Conservation (phyloP, 2,888 invertebrate species). For the Blastobasis adustella region DNA sequence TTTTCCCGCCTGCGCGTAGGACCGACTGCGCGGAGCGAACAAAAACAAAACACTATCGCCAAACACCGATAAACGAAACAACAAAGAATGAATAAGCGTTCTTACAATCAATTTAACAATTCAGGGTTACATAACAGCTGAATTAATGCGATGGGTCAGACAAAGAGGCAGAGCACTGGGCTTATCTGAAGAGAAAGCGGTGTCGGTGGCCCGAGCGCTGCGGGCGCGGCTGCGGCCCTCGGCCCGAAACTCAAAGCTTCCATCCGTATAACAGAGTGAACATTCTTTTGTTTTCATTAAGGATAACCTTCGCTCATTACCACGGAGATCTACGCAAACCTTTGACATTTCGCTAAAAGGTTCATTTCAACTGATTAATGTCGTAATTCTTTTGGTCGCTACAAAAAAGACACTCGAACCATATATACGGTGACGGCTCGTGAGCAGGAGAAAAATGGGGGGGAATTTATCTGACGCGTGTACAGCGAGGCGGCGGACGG, state of each 20-base stretch:
- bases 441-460: constrained; percentile 56
- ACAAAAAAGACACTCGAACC: constrained; percentile 54
- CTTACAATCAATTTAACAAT: constrained; percentile 59
- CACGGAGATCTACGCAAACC: constrained; percentile 51
- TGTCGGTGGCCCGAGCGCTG: constrained; percentile 12
- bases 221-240: neutral
- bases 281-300: constrained; percentile 61
- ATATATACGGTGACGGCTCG: constrained; percentile 53
- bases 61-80: constrained; percentile 8
- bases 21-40: neutral
- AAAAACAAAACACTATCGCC: constrained; percentile 5
- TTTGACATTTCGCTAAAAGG: constrained; percentile 69
- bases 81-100: constrained; percentile 41
- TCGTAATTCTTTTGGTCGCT: constrained; percentile 56
- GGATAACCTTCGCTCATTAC: constrained; percentile 49
- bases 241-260: constrained; percentile 15
- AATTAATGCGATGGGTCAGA: constrained; percentile 59
- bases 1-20: constrained; percentile 8
- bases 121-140: constrained; percentile 49
- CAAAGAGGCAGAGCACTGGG: constrained; percentile 41
- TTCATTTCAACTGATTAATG: constrained; percentile 67
- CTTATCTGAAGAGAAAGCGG: constrained; percentile 62
- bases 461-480: constrained; percentile 52
- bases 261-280: constrained; percentile 28
- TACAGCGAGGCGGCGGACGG: constrained; percentile 35